Conservation (phyloP, 53 echinoderm and acorn worm species). For the Temnopleurus reevesii region DNA sequence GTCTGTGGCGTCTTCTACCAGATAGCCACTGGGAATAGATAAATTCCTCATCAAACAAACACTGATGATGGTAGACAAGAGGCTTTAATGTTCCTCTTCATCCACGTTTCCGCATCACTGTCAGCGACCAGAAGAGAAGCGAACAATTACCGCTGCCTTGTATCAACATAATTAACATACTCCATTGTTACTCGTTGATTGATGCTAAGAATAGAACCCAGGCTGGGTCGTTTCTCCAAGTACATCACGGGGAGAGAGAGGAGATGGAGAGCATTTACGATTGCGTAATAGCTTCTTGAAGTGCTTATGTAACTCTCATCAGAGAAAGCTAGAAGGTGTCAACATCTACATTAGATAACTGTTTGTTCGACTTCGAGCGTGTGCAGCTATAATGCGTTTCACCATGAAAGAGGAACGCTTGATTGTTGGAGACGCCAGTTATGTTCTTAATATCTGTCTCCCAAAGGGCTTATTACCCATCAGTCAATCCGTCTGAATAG, state of each 20-base stretch:
- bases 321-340: neutral
- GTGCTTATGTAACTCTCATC: slow-evolving; percentile 6
- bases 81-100: neutral
- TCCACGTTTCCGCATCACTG: slow-evolving; percentile 1
- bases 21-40: neutral
- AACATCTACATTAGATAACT: neutral
- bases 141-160: slow-evolving; percentile 43
- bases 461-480: neutral
- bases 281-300: slow-evolving; percentile 16
- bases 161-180: slow-evolving; percentile 58
- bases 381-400: neutral
- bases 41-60: slow-evolving; percentile 2
- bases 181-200: slow-evolving; percentile 1
- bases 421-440: neutral
- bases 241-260: neutral
- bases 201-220: neutral
- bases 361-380: neutral
- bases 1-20: neutral
- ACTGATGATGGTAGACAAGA: neutral
- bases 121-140: neutral
- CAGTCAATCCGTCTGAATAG: neutral
- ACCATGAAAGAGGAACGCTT: neutral
- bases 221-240: slow-evolving; percentile 7
- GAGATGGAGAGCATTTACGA: neutral
- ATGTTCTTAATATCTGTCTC: neutral